Percentiles rank a stretch among this genome's conserved stretches.
phyloP scores from a whole-genome alignment of 2,113 vertebrate species.

The Aspidoscelis tigris region DNA sequence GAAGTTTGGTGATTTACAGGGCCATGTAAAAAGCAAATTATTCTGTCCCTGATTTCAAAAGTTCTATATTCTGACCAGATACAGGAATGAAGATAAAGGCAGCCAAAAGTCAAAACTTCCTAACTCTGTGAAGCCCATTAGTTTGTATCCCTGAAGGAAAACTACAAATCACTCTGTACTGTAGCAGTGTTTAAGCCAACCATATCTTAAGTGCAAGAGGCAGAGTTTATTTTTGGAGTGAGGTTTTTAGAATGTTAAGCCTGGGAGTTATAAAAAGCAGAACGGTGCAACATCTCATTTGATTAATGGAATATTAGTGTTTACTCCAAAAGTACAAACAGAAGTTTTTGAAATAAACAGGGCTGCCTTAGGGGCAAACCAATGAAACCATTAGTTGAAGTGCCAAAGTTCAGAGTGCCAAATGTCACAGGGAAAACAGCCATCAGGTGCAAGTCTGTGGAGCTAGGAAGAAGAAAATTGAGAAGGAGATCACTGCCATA shows the following conservation, averaged over 20 bases:
- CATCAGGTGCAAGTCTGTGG: too few species aligned
- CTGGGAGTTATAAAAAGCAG: background rate
- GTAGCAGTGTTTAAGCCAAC: background rate
- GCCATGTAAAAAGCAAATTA: background rate
- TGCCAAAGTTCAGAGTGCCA: background rate
- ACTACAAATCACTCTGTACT: background rate
- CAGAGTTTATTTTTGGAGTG: background rate
- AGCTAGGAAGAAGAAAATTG: background rate
- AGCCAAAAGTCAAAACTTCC: background rate
- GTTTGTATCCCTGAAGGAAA: slow-evolving; percentile 20
- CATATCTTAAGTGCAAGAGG: background rate
- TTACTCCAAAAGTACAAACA: slow-evolving; percentile 6
- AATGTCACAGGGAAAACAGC: too few species aligned
- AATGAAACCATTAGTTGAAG: too few species aligned
- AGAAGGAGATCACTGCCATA: too few species aligned
- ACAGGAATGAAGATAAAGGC: slow-evolving; percentile 9
- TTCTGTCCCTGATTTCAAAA: slow-evolving; percentile 32
- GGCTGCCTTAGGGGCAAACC: too few species aligned
- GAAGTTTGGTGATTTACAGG: background rate
- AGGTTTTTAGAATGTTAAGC: background rate
- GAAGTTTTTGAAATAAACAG: background rate
- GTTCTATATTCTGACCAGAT: background rate
- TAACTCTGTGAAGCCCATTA: slow-evolving; percentile 13
- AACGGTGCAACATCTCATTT: background rate
- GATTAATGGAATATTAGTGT: slow-evolving; percentile 9